These are phyloP conservation scores for Dendrolimus kikuchii DNA, from an alignment of 1,140 invertebrate genomes.

Conservation along the genomic window DNA sequence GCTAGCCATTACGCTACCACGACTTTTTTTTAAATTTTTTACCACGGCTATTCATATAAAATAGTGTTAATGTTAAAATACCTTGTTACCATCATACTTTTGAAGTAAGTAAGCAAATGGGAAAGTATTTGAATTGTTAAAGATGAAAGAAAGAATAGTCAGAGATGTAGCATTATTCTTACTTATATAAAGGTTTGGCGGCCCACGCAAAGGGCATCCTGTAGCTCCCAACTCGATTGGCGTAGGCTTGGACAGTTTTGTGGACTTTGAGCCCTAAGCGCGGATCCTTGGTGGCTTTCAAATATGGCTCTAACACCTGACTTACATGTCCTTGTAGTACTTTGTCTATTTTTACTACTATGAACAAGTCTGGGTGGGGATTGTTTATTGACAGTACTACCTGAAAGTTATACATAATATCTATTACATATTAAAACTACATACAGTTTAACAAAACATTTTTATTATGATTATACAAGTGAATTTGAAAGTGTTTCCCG, in stretches of 20 bases:
- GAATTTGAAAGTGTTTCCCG: too few relatives aligned
- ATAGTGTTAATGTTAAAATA: too few relatives aligned
- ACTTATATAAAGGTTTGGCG: constrained; percentile 86
- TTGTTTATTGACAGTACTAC: constrained; percentile 87
- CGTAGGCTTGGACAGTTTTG: constrained; percentile 85
- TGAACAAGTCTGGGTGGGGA: constrained; percentile 89
- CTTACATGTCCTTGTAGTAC: constrained; percentile 91
- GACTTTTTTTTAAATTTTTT: too few relatives aligned
- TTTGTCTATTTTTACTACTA: constrained; percentile 93
- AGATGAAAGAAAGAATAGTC: neutral
- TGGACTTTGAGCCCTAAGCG: constrained; percentile 86
- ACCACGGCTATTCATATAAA: too few relatives aligned
- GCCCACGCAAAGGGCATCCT: constrained; percentile 98
- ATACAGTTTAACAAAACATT: too few relatives aligned
- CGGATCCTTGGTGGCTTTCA: constrained; percentile 84
- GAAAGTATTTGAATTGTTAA: neutral
- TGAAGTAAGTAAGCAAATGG: too few relatives aligned
- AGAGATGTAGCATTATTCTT: constrained; percentile 12
- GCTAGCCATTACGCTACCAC: too few relatives aligned
- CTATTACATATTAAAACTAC: too few relatives aligned
- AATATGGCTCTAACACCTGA: constrained; percentile 90
- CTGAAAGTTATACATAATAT: too few relatives aligned
- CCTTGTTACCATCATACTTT: too few relatives aligned
- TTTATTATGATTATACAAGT: too few relatives aligned
- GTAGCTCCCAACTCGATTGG: constrained; percentile 89